Conservation (phyloP, 2,797 vertebrate species). For the Sciaenops ocellatus region DNA sequence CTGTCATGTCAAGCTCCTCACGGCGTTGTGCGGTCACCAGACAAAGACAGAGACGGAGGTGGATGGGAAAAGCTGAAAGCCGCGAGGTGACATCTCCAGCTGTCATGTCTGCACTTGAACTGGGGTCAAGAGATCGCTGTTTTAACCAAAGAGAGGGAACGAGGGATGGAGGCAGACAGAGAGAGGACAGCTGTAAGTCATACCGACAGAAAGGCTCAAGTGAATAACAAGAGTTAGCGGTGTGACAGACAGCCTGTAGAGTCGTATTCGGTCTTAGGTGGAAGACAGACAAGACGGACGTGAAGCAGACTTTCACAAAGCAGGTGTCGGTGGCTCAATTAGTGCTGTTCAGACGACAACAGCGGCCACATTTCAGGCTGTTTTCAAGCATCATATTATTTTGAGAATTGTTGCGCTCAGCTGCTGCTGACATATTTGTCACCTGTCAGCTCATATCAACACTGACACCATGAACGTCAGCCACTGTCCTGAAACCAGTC, state of each 20-base stretch:
- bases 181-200: constrained; percentile 69
- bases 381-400: constrained; percentile 1
- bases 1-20: constrained; percentile 72
- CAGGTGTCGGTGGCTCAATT: not conserved
- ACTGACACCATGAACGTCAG: not conserved
- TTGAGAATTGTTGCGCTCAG: not conserved
- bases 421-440: constrained; percentile 40
- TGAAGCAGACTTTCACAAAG: not conserved
- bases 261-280: not conserved
- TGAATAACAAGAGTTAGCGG: constrained; percentile 14
- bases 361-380: not conserved
- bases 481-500: not conserved
- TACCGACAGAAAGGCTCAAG: constrained; percentile 21
- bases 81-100: constrained; percentile 67
- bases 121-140: constrained; percentile 63
- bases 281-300: not conserved
- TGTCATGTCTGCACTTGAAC: constrained; percentile 69
- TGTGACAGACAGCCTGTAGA: not conserved
- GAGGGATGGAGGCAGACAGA: constrained; percentile 28
- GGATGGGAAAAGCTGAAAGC: constrained; percentile 39
- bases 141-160: constrained; percentile 49
- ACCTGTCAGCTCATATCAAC: constrained; percentile 46
- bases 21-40: constrained; percentile 62
- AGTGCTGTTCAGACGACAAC: not conserved
- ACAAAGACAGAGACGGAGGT: constrained; percentile 62